These are phyloP conservation scores for Ciconia nigra DNA, from an alignment of 2,797 vertebrate genomes.

Conservation along the genomic window DNA sequence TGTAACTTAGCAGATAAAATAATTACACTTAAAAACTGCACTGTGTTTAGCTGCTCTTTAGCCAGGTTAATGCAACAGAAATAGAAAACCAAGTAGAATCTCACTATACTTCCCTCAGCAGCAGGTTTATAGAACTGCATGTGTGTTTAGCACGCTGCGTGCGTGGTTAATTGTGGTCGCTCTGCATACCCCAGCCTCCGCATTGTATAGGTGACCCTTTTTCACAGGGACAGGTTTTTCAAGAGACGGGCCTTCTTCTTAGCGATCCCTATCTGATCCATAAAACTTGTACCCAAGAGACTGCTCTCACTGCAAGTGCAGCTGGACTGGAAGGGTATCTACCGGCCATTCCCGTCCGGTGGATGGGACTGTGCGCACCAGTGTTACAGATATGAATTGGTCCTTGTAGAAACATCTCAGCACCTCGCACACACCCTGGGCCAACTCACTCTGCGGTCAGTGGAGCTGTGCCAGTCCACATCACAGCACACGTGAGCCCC, in stretches of 20 bases:
- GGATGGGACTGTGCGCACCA: not conserved
- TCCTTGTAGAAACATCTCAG: not conserved
- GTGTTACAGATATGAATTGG: not conserved
- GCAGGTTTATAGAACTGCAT: not conserved
- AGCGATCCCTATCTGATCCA: rapidly evolving
- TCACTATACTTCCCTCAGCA: not conserved
- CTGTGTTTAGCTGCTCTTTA: not conserved
- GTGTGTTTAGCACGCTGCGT: rapidly evolving
- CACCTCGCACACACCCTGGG: not conserved
- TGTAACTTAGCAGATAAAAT: not conserved
- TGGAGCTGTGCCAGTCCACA: not conserved
- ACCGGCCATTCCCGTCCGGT: rapidly evolving
- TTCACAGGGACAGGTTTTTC: not conserved
- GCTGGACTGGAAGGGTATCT: not conserved
- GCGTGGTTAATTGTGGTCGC: not conserved
- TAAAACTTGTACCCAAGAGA: not conserved
- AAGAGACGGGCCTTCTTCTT: not conserved
- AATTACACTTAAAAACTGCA: not conserved
- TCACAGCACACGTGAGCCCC: not conserved
- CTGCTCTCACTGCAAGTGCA: rapidly evolving
- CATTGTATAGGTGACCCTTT: not conserved
- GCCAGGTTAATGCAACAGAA: not conserved
- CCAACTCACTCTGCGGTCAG: not conserved
- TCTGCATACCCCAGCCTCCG: not conserved
- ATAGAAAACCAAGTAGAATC: not conserved